Conservation (phyloP, 2,888 invertebrate genomes). For the Hirtodrosophila cameraria region DNA sequence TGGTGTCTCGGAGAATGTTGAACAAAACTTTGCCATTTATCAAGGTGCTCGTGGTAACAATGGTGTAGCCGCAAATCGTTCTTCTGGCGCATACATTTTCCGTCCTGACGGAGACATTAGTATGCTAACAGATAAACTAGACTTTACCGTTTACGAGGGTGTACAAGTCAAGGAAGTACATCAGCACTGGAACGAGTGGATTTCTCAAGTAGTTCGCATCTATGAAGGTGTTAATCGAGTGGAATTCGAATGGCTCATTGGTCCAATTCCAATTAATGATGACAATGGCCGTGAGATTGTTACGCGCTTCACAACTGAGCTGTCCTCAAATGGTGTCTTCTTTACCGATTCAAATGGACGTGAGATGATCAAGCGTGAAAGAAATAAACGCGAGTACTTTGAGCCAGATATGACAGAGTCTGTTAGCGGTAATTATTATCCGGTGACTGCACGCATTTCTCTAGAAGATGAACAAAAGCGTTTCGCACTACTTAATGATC, state of each 20-base stretch:
- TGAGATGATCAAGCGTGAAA: slow-evolving; percentile 89
- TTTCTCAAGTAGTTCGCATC: slow-evolving; percentile 89
- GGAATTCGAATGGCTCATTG: slow-evolving; percentile 91
- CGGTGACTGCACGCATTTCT: slow-evolving; percentile 92
- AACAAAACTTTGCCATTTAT: slow-evolving; percentile 90
- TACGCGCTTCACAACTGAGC: slow-evolving; percentile 88
- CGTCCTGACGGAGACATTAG: slow-evolving; percentile 86
- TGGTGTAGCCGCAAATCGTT: slow-evolving; percentile 86
- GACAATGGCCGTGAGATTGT: slow-evolving; percentile 92
- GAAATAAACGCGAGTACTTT: slow-evolving; percentile 91
- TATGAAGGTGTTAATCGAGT: slow-evolving; percentile 86
- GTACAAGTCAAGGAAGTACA: slow-evolving; percentile 88
- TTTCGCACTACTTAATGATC: slow-evolving; percentile 87
- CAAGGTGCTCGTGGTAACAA: slow-evolving; percentile 88
- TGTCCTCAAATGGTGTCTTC: slow-evolving; percentile 88
- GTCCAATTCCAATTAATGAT: slow-evolving; percentile 89
- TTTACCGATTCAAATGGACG: slow-evolving; percentile 98
- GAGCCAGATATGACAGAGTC: slow-evolving; percentile 87
- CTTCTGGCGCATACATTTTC: slow-evolving; percentile 97
- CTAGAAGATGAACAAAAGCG: slow-evolving; percentile 86
- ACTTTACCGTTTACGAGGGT: slow-evolving; percentile 84
- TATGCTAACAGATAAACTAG: slow-evolving; percentile 57
- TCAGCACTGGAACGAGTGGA: slow-evolving; percentile 87
- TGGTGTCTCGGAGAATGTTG: slow-evolving; percentile 68
- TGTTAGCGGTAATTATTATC: slow-evolving; percentile 96